phyloP scores from a whole-genome alignment of 2,797 vertebrate species.

The Myotis planiceps region DNA sequence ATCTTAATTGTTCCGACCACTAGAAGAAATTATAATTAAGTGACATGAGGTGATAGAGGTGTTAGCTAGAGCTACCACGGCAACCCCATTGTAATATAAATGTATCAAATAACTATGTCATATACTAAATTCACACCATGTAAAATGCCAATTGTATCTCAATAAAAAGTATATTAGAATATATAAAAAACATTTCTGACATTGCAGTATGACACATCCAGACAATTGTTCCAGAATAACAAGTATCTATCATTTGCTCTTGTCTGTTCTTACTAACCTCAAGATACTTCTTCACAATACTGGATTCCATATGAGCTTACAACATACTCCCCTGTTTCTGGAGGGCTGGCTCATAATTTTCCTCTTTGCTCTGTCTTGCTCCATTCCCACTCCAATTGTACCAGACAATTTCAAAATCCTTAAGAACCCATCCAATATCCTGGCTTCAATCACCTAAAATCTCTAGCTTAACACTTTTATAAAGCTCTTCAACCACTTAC shows the following conservation, averaged over 20 bases:
- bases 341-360: neutral
- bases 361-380: neutral
- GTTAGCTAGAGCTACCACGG: neutral
- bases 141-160: neutral
- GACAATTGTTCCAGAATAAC: neutral
- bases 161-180: neutral
- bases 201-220: neutral
- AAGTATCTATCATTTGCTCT: neutral
- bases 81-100: neutral
- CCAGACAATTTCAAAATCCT: neutral
- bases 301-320: neutral
- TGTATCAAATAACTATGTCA: neutral
- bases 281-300: neutral
- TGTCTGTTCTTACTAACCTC: neutral
- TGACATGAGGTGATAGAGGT: neutral
- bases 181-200: neutral
- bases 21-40: neutral
- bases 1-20: neutral
- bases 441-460: neutral
- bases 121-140: neutral
- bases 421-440: neutral
- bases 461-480: neutral
- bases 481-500: neutral
- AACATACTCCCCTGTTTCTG: accelerated
- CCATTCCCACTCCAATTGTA: neutral